A percentile compares a stretch with the other conserved stretches of the same genome.
Evolutionary conservation across 1,140 invertebrate species (phyloP).

Genomic region (Archivesica marissinica): DNA sequence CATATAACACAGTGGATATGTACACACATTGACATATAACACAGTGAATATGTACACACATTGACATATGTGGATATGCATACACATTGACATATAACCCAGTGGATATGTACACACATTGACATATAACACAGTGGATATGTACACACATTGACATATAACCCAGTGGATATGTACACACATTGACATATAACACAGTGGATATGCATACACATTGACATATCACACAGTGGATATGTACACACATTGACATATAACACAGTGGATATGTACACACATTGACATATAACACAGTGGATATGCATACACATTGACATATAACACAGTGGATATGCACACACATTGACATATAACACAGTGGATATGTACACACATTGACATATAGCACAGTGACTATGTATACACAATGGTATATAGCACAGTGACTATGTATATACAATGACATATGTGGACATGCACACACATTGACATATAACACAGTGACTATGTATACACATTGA

Average conservation of each 20-base stretch:
- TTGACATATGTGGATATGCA: neutral
- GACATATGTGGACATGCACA: neutral
- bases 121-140: neutral
- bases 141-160: too few relatives aligned
- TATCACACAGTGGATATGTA: neutral
- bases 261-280: neutral
- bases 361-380: neutral
- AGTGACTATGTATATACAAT: neutral
- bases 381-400: neutral
- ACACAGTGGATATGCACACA: neutral
- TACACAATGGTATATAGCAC: conserved; percentile 14
- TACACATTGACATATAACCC: conserved; percentile 16
- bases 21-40: conserved; percentile 14
- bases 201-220: neutral
- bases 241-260: conserved; percentile 16
- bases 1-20: too few relatives aligned
- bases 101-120: neutral
- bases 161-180: neutral
- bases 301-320: too few relatives aligned
- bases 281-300: neutral
- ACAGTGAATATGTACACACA: neutral
- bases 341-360: conserved; percentile 24
- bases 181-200: conserved; percentile 24
- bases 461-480: too few relatives aligned
- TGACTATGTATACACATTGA: neutral